Evolutionary conservation across 2,888 invertebrate species (phyloP), one percentile per base, ranked within the genome.

Genomic region (Tricholauxania praeusta): DNA sequence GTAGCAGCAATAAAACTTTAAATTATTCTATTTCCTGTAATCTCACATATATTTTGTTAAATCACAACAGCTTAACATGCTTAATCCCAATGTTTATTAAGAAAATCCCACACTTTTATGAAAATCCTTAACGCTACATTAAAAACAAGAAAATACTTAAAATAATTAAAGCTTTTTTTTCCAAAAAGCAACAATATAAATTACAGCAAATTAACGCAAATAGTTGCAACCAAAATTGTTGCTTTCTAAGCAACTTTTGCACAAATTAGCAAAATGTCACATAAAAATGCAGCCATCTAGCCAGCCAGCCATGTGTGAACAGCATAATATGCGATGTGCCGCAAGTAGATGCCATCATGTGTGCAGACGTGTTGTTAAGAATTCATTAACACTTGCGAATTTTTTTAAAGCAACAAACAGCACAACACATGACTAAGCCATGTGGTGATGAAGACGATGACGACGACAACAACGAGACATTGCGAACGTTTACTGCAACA

Each of bases 41-140:
- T 39, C 10, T 39, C 39, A 10, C 39, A 39, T 10, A 39, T 39
- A 39, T 39, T 10, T 39, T 10, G 1, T 39, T 39, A 4, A 39
- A 10, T 39, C 39, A 39, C 39, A 39, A 39, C 39, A 39, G 10
- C 28, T 28, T 10, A 39, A 10, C 10, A 10, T 10, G 39, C 39
- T 39, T 39, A 39, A 39, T 39, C 10, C 10, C 39, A 39, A 39
- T 10, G 10, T 39, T 39, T 10, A 10, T 39, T 39, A 39, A 39
- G 39, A 10, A 2, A 2, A 39, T 39, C 39, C 39, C 39, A 39
- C 39, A 39, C 39, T 39, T 1, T 60, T 60, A 15, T 12, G 12
- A 64, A 67, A 71, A 66, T 71, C 67, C 73, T 66, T 66, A 71
- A 73, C 66, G 70, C 73, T 73, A 73, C 73, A 71, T 71, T 73